Evolutionary conservation across 2,797 vertebrate genomes (phyloP).

Genomic region (Sparus aurata): DNA sequence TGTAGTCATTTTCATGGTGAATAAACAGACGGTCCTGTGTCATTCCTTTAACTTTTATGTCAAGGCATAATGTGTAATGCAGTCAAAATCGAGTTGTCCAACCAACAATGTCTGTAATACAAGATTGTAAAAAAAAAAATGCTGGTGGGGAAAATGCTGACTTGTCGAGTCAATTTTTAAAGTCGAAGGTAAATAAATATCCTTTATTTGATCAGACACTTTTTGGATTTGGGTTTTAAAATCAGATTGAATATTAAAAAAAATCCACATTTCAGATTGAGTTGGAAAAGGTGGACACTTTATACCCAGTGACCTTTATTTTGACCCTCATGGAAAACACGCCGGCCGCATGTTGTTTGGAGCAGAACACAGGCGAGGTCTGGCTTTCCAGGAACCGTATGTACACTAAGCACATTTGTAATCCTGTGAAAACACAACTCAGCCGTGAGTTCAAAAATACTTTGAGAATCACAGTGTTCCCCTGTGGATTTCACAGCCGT

Average conservation of each 20-base stretch:
- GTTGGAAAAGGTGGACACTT: neutral
- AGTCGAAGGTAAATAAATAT: neutral
- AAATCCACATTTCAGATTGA: neutral
- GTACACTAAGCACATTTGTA: conserved; percentile 81
- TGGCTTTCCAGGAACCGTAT: conserved; percentile 64
- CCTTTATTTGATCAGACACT: neutral
- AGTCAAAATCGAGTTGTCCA: too few relatives aligned
- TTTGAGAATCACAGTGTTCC: conserved; percentile 68
- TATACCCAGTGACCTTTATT: conserved; percentile 26
- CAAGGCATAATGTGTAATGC: too few relatives aligned
- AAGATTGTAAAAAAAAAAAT: neutral
- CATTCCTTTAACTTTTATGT: neutral
- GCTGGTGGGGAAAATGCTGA: neutral
- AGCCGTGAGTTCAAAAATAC: conserved; percentile 73
- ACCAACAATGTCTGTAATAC: neutral
- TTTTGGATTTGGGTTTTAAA: neutral
- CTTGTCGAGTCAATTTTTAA: neutral
- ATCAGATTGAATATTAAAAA: neutral
- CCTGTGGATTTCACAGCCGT: conserved; percentile 66
- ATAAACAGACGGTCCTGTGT: neutral
- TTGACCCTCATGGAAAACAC: conserved; percentile 30
- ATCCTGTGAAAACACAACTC: conserved; percentile 84
- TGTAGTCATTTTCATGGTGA: neutral
- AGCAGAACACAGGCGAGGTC: conserved; percentile 55
- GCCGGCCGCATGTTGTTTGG: conserved; percentile 53